These are phyloP conservation scores for Rafetus swinhoei DNA, from an alignment of 2,113 vertebrate species.

Conservation along the genomic window DNA sequence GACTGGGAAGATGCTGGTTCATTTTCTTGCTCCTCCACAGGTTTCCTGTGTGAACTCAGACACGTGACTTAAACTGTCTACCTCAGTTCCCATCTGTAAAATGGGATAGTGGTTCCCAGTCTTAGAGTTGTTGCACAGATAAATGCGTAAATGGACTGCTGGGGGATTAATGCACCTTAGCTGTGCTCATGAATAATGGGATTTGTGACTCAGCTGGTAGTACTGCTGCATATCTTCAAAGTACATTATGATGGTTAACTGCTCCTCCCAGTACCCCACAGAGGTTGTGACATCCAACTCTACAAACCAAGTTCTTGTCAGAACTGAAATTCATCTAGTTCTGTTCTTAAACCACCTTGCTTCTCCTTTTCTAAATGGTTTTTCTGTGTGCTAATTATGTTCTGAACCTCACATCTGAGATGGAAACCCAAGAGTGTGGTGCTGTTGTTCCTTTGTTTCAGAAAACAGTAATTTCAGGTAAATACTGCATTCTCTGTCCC, in stretches of 20 bases:
- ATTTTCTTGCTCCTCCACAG: not conserved
- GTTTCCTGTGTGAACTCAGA: not conserved
- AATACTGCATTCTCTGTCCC: accelerated
- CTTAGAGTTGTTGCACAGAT: not conserved
- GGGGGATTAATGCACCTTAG: not conserved
- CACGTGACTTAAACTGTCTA: not conserved
- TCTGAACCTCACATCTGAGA: not conserved
- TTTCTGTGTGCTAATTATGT: not conserved
- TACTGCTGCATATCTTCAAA: not conserved
- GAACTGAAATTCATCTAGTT: not conserved
- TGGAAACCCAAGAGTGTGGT: not conserved
- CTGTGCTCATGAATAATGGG: not conserved
- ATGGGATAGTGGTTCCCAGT: not conserved
- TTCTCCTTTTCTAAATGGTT: not conserved
- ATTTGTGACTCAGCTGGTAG: not conserved
- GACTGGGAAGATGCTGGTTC: not conserved
- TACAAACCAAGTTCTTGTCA: not conserved
- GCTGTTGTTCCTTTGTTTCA: not conserved
- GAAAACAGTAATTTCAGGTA: not conserved
- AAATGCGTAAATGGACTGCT: not conserved
- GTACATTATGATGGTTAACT: not conserved
- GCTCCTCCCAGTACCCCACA: not conserved
- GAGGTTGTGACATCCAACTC: not conserved
- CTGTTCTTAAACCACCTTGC: not conserved
- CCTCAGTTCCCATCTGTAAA: not conserved